These are phyloP conservation scores for Microcaecilia unicolor DNA, from an alignment of 2,797 vertebrate species.

Conservation along the genomic window DNA sequence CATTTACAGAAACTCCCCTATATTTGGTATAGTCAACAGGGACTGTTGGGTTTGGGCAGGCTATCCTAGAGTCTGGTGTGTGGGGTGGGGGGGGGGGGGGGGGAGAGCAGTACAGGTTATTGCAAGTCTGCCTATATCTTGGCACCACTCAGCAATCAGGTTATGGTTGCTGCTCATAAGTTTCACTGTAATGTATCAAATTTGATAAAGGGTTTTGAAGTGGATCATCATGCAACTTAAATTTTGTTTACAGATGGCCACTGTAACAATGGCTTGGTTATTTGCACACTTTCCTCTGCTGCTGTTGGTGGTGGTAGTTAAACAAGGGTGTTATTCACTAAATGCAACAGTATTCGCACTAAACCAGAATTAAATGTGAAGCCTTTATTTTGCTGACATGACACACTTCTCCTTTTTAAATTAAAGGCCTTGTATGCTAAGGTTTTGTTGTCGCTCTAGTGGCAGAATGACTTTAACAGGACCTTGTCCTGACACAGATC, in stretches of 20 bases:
- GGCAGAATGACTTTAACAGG: too few species aligned
- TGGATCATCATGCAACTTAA: not conserved
- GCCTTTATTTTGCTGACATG: not conserved
- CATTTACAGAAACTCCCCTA: not conserved
- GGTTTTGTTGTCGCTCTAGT: too few species aligned
- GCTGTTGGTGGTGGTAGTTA: accelerated
- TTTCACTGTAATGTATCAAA: not conserved
- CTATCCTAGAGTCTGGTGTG: too few species aligned
- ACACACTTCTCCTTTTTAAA: too few species aligned
- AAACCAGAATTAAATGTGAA: not conserved
- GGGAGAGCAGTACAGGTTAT: too few species aligned
- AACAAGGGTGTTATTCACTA: not conserved
- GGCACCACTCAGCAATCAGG: not conserved
- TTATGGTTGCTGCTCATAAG: not conserved
- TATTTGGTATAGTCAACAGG: not conserved
- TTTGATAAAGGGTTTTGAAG: too few species aligned
- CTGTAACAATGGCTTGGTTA: not conserved
- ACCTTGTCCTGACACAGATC: too few species aligned
- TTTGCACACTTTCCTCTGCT: not conserved
- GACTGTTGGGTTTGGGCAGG: conserved; percentile 1
- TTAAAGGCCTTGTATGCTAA: too few species aligned
- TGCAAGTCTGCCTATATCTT: too few species aligned
- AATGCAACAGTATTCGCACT: not conserved
- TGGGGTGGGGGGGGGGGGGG: too few species aligned
- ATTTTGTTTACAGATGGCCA: conserved; percentile 2